phyloP scores from a whole-genome alignment of 2,888 invertebrate species.

The Macaria notata region DNA sequence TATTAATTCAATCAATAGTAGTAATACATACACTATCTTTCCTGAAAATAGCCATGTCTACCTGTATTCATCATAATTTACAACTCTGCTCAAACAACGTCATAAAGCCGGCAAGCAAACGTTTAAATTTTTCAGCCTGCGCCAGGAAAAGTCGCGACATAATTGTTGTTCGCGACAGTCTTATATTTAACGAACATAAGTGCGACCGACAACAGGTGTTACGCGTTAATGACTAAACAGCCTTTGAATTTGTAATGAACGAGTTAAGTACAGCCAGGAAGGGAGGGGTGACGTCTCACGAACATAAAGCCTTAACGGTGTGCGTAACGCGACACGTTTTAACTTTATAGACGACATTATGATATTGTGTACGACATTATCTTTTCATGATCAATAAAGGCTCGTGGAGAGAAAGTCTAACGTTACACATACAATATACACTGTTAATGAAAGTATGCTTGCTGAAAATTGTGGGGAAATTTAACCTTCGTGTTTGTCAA shows the following conservation, averaged over 20 bases:
- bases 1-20: too few species aligned
- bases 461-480: too few species aligned
- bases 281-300: conserved; percentile 50
- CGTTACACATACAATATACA: conserved; percentile 15
- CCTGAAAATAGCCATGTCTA: too few species aligned
- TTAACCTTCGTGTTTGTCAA: conserved; percentile 2
- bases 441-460: not conserved
- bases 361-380: conserved; percentile 32
- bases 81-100: too few species aligned
- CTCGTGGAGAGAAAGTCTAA: conserved; percentile 20
- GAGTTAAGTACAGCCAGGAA: conserved; percentile 50
- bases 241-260: conserved; percentile 75
- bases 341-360: conserved; percentile 32
- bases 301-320: conserved; percentile 32
- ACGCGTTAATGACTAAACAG: conserved; percentile 76
- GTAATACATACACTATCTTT: too few species aligned
- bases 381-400: conserved; percentile 34
- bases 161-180: conserved; percentile 18
- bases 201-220: conserved; percentile 70
- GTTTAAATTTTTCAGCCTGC: too few species aligned
- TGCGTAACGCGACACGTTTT: conserved; percentile 36
- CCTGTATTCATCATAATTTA: too few species aligned
- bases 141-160: conserved; percentile 11
- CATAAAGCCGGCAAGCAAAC: too few species aligned
- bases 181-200: conserved; percentile 43